phyloP scores from a whole-genome alignment of 2,113 vertebrate genomes.

The Nothobranchius kuhntae region DNA sequence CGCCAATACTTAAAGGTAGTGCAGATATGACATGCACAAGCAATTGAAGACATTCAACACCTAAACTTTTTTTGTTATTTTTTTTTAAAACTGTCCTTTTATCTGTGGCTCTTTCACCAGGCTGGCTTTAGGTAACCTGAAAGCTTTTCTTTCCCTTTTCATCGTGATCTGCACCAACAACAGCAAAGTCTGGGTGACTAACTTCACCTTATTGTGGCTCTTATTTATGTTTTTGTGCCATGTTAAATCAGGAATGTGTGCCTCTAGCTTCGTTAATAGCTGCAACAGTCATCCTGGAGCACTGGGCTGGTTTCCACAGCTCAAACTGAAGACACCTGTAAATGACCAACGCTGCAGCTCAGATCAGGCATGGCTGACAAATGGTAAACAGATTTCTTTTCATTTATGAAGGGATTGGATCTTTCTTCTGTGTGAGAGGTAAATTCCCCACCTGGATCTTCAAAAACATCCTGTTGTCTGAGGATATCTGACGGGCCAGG shows the following conservation, averaged over 20 bases:
- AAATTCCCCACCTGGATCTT: conserved; percentile 64
- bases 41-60: conserved; percentile 22
- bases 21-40: conserved; percentile 19
- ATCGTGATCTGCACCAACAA: conserved; percentile 64
- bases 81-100: conserved; percentile 36
- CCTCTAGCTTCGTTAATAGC: conserved; percentile 5
- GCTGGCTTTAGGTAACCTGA: conserved; percentile 45
- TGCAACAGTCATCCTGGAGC: conserved; percentile 4
- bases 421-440: conserved; percentile 41
- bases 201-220: conserved; percentile 33
- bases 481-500: conserved; percentile 55
- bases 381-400: no score
- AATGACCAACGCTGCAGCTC: conserved; percentile 30
- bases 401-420: conserved; percentile 13
- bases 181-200: conserved; percentile 31
- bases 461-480: conserved; percentile 76
- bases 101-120: conserved; percentile 63
- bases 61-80: conserved; percentile 28
- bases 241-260: conserved; percentile 23
- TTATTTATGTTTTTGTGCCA: conserved; percentile 43
- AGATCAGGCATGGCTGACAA: no score
- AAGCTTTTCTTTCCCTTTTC: conserved; percentile 62
- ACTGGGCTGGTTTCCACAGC: conserved; percentile 10
- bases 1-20: background rate
- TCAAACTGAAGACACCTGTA: conserved; percentile 43